phyloP scores from a whole-genome alignment of 1,140 invertebrate genomes.

The Elysia chlorotica region DNA sequence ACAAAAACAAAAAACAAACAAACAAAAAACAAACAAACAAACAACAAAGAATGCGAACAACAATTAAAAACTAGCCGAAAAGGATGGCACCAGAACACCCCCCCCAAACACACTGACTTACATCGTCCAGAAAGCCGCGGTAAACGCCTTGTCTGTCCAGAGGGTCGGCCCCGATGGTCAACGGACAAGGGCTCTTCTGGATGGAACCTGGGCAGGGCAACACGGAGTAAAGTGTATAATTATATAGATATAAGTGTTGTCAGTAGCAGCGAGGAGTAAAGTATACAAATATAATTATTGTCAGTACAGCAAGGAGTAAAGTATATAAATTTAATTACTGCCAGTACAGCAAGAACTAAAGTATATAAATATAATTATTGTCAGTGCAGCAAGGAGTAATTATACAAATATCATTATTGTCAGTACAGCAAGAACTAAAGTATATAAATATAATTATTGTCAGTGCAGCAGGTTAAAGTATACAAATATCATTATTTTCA shows the following conservation, averaged over 20 bases:
- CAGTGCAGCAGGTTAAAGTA: too few species aligned
- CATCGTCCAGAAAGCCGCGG: constrained; percentile 32
- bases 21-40: too few species aligned
- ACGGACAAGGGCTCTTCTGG: constrained; percentile 30
- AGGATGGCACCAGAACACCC: too few species aligned
- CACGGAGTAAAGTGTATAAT: not conserved
- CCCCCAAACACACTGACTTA: constrained; percentile 21
- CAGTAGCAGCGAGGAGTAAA: not conserved
- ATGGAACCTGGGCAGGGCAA: constrained; percentile 15
- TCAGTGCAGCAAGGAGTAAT: too few species aligned
- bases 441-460: too few species aligned
- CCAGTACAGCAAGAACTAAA: not conserved
- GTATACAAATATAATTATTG: too few species aligned
- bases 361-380: not conserved
- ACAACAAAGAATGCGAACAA: too few species aligned
- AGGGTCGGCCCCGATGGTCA: constrained; percentile 35
- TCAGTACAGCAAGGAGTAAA: not conserved
- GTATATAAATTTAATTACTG: not conserved
- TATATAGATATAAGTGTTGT: not conserved
- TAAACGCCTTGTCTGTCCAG: constrained; percentile 30
- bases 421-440: too few species aligned
- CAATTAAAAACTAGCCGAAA: too few species aligned
- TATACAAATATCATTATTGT: too few species aligned
- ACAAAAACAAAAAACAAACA: too few species aligned
- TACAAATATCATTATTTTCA: too few species aligned